Evolutionary conservation across 30 jellyfish, hydroid and myxozoan species (phyloP), one percentile per base, ranked within the genome.

Genomic region (Aurelia coerulea): DNA sequence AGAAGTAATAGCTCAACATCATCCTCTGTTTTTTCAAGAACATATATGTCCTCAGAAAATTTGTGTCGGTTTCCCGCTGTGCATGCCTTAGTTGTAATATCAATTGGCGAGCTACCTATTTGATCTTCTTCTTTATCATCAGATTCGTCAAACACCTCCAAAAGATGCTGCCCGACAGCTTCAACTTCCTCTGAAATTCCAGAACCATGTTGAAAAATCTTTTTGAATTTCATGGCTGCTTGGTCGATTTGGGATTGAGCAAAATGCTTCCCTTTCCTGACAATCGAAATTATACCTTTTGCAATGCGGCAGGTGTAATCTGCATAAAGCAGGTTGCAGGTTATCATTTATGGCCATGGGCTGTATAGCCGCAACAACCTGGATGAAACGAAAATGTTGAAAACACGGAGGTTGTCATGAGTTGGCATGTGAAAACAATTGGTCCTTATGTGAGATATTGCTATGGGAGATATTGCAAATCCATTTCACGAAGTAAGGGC

Each of bases 1-100:
- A 34, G 81, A 0, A 70, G 63, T 19, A 70, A 19, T 32, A 70
- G 32, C 53, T 70, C 81, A 19, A 34, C 7, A 33, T 68, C 52
- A 18, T 68, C 78, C 53, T 70, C 64, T 34, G 10, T 70, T 70
- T 19, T 70, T 70, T 70, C 81, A 70, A 70, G 33, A 17, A 68
- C 4, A 10, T 68, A 68, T 0, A 70, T 49, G 10, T 70, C 81
- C 49, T 70, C 81, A 1, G 81, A 70, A 39, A 29, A 70, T 17
- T 49, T 18, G 66, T 70, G 78, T 68, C 17, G 6, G 10, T 34
- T 5, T 23, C 78, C 52, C 17, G 78, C 78, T 23, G 42, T 23
- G 52, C 42, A 68, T 18, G 52, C 78, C 18, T 17, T 33, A 68
- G 78, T 68, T 10, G 52, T 42, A 0, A 42, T 42, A 6, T 42